Percentiles rank a stretch among this genome's conserved stretches.
These are phyloP conservation scores for Nothura maculosa DNA, from an alignment of 2,797 vertebrate genomes.

Conservation along the genomic window DNA sequence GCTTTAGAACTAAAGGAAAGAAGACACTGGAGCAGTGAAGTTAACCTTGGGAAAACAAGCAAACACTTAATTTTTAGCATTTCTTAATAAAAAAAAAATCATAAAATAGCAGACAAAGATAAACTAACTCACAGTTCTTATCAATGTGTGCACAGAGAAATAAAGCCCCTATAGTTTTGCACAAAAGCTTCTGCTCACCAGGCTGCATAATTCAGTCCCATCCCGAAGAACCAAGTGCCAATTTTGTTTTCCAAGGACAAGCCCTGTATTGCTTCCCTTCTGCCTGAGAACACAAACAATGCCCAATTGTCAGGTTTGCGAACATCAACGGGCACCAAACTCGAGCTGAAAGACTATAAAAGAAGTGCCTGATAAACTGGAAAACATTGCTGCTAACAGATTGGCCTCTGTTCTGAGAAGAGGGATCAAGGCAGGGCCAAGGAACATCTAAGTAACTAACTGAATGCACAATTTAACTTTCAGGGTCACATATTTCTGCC, in stretches of 20 bases:
- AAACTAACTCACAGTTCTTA: conserved; percentile 9
- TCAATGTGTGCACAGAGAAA: neutral
- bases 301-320: neutral
- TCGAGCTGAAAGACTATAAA: neutral
- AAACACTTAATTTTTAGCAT: neutral
- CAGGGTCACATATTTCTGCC: neutral
- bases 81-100: neutral
- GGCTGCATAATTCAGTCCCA: neutral
- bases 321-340: neutral
- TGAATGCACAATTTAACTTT: neutral
- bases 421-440: neutral
- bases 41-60: neutral
- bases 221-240: neutral
- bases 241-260: neutral
- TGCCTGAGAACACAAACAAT: conserved; percentile 9
- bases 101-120: neutral
- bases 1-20: neutral
- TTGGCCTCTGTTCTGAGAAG: neutral
- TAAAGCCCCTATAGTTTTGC: neutral
- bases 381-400: neutral
- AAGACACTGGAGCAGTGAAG: neutral
- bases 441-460: neutral
- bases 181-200: conserved; percentile 2
- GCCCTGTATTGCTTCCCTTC: neutral
- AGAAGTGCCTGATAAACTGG: neutral